Conservation (phyloP, 1,140 invertebrate genomes). For the Orchesella cincta region DNA sequence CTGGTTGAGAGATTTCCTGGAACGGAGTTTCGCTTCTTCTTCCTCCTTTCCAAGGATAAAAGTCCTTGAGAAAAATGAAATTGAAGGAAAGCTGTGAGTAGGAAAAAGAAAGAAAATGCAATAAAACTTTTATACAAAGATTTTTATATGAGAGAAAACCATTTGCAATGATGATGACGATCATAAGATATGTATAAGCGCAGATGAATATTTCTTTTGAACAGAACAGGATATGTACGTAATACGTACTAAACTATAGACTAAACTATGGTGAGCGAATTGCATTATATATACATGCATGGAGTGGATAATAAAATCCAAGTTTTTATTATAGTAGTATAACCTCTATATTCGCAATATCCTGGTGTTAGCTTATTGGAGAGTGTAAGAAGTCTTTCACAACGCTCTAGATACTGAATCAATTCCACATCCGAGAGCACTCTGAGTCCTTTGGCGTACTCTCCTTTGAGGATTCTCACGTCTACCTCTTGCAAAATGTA, state of each 20-base stretch:
- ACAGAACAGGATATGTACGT: no score
- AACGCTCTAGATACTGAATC: slow-evolving; percentile 1
- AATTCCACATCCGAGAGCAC: not conserved
- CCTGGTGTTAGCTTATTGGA: slow-evolving; percentile 5
- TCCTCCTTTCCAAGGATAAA: slow-evolving; percentile 19
- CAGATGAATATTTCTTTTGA: no score
- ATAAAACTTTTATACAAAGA: slow-evolving; percentile 6
- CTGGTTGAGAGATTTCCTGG: not conserved
- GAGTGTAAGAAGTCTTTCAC: not conserved
- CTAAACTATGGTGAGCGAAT: no score
- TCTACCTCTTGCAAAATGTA: slow-evolving; percentile 72
- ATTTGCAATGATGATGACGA: no score
- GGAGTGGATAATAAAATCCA: no score
- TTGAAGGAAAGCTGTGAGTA: slow-evolving; percentile 31
- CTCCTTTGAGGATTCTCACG: slow-evolving; percentile 54
- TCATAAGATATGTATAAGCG: no score
- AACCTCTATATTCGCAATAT: slow-evolving; percentile 24
- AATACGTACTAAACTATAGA: no score
- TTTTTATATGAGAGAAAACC: not conserved
- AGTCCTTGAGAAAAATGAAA: slow-evolving; percentile 36
- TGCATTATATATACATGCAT: no score
- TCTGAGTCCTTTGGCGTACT: not conserved
- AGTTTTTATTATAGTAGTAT: no score
- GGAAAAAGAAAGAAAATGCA: slow-evolving; percentile 14
- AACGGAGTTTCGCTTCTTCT: not conserved